phyloP scores from a whole-genome alignment of 2,113 vertebrate genomes.

The Paracanthobrama guichenoti region DNA sequence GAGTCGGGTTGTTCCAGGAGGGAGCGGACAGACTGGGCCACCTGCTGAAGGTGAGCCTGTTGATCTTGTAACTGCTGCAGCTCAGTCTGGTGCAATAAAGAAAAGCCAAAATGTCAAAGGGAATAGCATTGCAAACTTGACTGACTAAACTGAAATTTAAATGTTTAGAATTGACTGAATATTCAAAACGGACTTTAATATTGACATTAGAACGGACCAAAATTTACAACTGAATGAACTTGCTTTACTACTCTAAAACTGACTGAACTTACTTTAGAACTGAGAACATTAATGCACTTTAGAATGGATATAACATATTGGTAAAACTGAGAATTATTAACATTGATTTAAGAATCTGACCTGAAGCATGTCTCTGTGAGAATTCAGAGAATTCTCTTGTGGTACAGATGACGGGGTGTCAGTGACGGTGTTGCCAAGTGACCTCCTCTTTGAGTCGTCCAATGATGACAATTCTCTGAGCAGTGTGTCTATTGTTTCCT shows the following conservation, averaged over 20 bases:
- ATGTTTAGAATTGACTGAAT: too few relatives aligned
- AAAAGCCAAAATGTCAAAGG: neutral
- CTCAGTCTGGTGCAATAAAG: constrained; percentile 69
- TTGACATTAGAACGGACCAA: too few relatives aligned
- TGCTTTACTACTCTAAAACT: too few relatives aligned
- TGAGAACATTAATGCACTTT: too few relatives aligned
- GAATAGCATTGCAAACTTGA: neutral
- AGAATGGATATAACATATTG: neutral
- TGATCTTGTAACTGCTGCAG: constrained; percentile 89
- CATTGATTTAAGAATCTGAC: constrained; percentile 65
- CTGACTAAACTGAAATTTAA: too few relatives aligned
- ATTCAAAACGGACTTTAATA: too few relatives aligned
- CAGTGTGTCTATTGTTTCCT: constrained; percentile 83
- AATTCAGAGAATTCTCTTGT: constrained; percentile 72
- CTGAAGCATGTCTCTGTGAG: constrained; percentile 83
- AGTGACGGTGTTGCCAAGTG: neutral
- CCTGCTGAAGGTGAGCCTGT: constrained; percentile 86
- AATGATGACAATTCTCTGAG: constrained; percentile 72
- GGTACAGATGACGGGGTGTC: constrained; percentile 50
- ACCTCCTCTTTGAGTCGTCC: constrained; percentile 52
- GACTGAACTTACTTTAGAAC: neutral
- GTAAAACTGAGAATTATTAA: neutral
- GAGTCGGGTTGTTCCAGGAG: constrained; percentile 85
- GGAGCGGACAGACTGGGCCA: constrained; percentile 82
- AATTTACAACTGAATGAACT: too few relatives aligned